These are phyloP conservation scores for Pyrgilauda ruficollis DNA, from an alignment of 2,113 vertebrate genomes.

Conservation along the genomic window DNA sequence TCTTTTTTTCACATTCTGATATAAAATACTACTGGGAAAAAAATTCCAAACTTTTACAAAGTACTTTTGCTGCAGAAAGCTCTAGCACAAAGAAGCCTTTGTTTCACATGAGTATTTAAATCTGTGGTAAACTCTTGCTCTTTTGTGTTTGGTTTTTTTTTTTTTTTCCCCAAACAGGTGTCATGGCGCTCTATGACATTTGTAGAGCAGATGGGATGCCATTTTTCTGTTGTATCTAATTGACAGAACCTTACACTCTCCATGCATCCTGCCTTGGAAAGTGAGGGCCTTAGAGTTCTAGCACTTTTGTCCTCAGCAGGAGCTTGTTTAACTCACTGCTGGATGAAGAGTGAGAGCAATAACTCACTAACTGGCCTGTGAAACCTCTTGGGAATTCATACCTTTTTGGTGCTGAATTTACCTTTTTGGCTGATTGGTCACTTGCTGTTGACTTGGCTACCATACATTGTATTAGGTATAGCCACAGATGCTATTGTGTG, in stretches of 20 bases:
- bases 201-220: conserved; percentile 73
- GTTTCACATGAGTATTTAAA: conserved; percentile 60
- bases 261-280: background rate
- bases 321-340: background rate
- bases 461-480: background rate
- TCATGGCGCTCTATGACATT: conserved; percentile 59
- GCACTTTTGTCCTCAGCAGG: background rate
- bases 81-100: conserved; percentile 58
- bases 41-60: conserved; percentile 29
- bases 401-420: conserved; percentile 3
- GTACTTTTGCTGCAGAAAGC: background rate
- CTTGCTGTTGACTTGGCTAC: background rate
- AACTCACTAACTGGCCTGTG: background rate
- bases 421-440: background rate
- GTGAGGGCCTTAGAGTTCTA: background rate
- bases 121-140: conserved; percentile 34
- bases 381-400: background rate
- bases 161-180: conserved; percentile 60
- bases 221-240: conserved; percentile 49
- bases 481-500: background rate
- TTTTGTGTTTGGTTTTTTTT: background rate
- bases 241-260: conserved; percentile 23
- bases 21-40: conserved; percentile 37
- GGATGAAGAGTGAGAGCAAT: background rate
- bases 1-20: background rate